Conservation (phyloP, 2,888 invertebrate genomes). For the Pristionchus entomophagus region DNA sequence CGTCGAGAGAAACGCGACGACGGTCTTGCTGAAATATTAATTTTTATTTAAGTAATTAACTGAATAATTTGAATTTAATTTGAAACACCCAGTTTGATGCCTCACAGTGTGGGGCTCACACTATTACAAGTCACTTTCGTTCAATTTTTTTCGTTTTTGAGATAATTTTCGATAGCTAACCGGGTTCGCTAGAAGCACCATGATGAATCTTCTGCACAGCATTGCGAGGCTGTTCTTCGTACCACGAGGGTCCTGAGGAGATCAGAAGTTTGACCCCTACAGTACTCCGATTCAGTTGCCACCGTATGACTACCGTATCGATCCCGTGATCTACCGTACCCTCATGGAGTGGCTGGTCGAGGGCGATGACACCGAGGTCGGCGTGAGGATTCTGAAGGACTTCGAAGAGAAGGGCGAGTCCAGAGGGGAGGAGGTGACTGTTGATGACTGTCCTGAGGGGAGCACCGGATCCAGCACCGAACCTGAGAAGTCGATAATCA, state of each 20-base stretch:
- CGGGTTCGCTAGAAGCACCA: constrained; percentile 74
- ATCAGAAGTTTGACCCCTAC: neutral
- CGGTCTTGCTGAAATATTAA: constrained; percentile 62
- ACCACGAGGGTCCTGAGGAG: constrained; percentile 47
- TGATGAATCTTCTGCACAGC: constrained; percentile 74
- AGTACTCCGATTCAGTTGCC: neutral
- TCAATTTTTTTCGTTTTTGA: too few relatives aligned
- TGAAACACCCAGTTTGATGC: too few relatives aligned
- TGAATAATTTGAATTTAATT: too few relatives aligned
- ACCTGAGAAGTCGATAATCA: too few relatives aligned
- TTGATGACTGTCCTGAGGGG: neutral
- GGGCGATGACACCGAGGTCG: neutral
- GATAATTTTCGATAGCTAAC: too few relatives aligned
- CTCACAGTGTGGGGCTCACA: too few relatives aligned
- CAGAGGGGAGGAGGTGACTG: neutral
- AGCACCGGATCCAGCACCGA: neutral
- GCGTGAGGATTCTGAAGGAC: constrained; percentile 16
- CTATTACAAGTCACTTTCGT: too few relatives aligned
- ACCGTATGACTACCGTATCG: neutral
- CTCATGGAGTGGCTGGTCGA: constrained; percentile 23
- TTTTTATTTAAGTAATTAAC: neutral
- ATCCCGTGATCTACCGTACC: neutral
- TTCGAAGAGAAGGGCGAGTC: constrained; percentile 41
- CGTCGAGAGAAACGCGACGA: constrained; percentile 73
- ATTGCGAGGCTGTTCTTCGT: constrained; percentile 72